A percentile compares a stretch with the other conserved stretches of the same genome.
Conservation (phyloP, 1,140 invertebrate species). For the Hycleus phaleratus region DNA sequence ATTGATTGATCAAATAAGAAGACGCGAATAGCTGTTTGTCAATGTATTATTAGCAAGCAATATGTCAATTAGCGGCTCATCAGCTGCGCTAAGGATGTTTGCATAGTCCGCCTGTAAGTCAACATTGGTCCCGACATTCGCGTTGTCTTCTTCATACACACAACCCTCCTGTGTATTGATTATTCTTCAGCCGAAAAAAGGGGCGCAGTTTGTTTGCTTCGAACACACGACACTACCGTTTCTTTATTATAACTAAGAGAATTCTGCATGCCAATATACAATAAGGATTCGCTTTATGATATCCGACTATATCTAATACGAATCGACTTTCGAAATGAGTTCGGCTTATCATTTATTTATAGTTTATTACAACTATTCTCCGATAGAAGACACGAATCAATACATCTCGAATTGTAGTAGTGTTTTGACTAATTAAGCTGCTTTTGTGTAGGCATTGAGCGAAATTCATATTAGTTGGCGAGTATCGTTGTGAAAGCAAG, state of each 20-base stretch:
- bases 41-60: conserved; percentile 6
- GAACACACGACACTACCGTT: conserved; percentile 19
- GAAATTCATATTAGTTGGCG: neutral
- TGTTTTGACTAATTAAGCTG: too few relatives aligned
- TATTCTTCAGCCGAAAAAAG: conserved; percentile 12
- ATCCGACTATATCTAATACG: too few relatives aligned
- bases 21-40: too few relatives aligned
- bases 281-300: conserved; percentile 11
- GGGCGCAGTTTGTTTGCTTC: conserved; percentile 22
- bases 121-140: conserved; percentile 13
- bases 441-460: too few relatives aligned
- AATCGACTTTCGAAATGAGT: too few relatives aligned
- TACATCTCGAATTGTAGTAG: too few relatives aligned
- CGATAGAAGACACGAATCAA: too few relatives aligned
- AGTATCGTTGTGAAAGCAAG: conserved; percentile 7
- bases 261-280: conserved; percentile 14
- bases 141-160: conserved; percentile 10
- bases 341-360: conserved; percentile 2
- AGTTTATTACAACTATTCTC: neutral
- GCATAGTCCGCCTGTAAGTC: conserved; percentile 14
- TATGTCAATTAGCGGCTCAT: conserved; percentile 20
- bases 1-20: too few relatives aligned
- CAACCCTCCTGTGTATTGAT: conserved; percentile 22
- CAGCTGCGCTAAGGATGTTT: conserved; percentile 10
- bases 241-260: conserved; percentile 9